A percentile compares a stretch with the other conserved stretches of the same genome.
Evolutionary conservation across 2,113 vertebrate genomes (phyloP).

Genomic region (Stomatorhinus ivindoensis): DNA sequence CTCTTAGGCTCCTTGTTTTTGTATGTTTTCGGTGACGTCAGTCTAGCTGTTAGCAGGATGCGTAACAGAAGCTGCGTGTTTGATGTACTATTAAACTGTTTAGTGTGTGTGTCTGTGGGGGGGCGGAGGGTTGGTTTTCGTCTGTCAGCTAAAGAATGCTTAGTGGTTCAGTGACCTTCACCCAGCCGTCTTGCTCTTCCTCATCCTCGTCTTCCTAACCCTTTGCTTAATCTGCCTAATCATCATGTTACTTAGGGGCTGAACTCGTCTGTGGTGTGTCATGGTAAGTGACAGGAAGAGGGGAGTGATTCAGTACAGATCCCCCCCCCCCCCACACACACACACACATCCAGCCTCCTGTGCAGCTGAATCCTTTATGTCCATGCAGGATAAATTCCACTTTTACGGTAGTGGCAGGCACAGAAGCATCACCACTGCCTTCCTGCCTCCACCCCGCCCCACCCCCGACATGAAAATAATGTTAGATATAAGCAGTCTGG

Average conservation of each 20-base stretch:
- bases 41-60: conserved; percentile 9
- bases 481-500: background rate
- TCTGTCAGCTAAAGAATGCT: background rate
- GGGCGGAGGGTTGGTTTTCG: background rate
- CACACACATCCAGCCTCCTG: background rate
- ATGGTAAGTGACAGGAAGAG: background rate
- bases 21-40: conserved; percentile 21
- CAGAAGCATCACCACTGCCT: background rate
- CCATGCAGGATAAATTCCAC: background rate
- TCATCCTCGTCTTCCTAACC: background rate
- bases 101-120: background rate
- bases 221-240: background rate
- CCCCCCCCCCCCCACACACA: background rate
- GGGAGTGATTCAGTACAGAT: background rate
- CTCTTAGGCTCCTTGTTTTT: background rate
- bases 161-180: background rate
- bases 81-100: conserved; percentile 14
- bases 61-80: background rate
- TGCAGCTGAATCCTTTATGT: background rate
- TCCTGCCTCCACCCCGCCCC: background rate
- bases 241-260: background rate
- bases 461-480: background rate
- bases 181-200: background rate
- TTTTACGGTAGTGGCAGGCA: background rate
- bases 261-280: background rate